Conservation (phyloP, 2,113 vertebrate species). For the Cephalopterus ornatus region DNA sequence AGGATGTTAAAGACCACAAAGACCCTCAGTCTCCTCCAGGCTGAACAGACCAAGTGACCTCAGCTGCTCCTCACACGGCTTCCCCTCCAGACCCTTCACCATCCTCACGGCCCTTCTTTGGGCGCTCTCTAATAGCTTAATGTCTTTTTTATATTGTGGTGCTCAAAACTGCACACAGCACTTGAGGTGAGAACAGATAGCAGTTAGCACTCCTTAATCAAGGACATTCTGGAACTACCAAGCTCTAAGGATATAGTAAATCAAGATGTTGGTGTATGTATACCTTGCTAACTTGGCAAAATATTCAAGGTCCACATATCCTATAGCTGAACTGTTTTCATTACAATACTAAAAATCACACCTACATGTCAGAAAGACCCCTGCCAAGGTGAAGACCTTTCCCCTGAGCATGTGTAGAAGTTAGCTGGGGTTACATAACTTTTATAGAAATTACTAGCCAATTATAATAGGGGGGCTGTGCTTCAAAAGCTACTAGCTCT, state of each 20-base stretch:
- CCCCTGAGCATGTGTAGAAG: background rate
- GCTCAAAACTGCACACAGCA: background rate
- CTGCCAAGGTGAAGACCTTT: background rate
- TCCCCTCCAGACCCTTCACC: background rate
- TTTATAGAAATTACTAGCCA: background rate
- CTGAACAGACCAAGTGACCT: background rate
- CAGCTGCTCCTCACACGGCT: background rate
- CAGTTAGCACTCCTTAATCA: background rate
- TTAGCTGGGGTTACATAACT: background rate
- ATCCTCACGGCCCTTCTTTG: background rate
- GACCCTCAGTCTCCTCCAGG: background rate
- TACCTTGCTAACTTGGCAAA: background rate
- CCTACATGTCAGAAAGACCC: background rate
- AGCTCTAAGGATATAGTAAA: background rate
- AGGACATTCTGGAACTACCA: background rate
- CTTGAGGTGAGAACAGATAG: background rate
- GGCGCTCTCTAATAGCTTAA: background rate
- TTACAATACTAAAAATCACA: background rate
- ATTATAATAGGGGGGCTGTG: background rate
- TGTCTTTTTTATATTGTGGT: background rate
- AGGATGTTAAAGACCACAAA: rapidly evolving
- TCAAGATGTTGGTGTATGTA: background rate
- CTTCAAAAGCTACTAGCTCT: background rate
- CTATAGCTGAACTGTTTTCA: background rate
- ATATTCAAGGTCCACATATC: background rate